Base-by-base conservation (phyloP, 2,888 invertebrate species). In the Spisula subtruncata region DNA sequence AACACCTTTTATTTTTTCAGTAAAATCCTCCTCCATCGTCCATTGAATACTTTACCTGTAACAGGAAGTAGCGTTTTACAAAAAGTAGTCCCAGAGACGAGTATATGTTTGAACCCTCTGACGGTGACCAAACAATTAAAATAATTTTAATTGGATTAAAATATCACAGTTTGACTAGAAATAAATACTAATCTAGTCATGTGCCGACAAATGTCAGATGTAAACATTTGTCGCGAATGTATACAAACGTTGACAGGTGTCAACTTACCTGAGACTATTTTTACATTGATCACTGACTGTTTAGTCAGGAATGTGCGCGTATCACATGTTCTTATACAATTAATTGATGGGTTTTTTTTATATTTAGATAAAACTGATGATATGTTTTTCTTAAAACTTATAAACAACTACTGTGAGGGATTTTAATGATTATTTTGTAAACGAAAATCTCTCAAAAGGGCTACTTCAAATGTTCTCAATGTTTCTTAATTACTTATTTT, bases 1-100 rank as follows among this genome's bases (percentile, higher is more conserved):
- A 84, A 96, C 95, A 84, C 94, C 93, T 91, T 94, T 94, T 60
- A 96, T 93, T 94, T 94, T 94, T 66, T 95, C 94, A 66, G 91
- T 91, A 90, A 91, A 93, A 86, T 94, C 94, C 91, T 88, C 90
- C 89, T 92, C 93, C 92, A 92, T 92, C 85, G 87, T 88, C 90
- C 92, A 92, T 90, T 87, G 90, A 90, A 81, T 83, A 82, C 86
- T 89, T 89, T 87, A 90, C 92, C 90, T 92, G 92, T 87, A 56
- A 90, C 92, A 90, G 92, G 92, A 92, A 92, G 92, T 86, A 48
- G 85, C 18, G 35, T 71, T n/a, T 75, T 46, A 75, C 48, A 18
- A 79, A 80, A 91, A 85, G 66, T 90, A 90, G 86, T 66, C 29
- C 83, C 71, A 81, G 41, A 46, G 25, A 66, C 1, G 25, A 66